Base-by-base conservation (phyloP, 1,140 invertebrate genomes). In the Odontomachus brunneus region DNA sequence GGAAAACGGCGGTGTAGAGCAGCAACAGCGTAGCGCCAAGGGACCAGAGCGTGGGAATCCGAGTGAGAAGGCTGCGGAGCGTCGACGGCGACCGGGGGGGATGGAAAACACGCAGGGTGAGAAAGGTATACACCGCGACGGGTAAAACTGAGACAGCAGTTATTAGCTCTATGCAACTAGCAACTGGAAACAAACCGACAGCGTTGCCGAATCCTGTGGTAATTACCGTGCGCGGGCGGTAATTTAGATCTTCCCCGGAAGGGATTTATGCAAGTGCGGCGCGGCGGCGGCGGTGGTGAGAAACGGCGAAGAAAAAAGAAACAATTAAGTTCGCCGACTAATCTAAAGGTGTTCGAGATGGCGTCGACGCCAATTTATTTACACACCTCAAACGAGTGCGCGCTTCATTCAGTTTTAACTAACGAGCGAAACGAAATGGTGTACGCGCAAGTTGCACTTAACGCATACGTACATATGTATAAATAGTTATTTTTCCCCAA, bases 131-230 rank as follows among this genome's bases (percentile, higher is more conserved):
- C 22, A 53, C 15, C 15, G 72, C 14, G 51, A 69, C 60, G n/a
- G 57, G 17, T 63, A 74, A 55, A 76, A 72, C 55, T 83, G 57
- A 24, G 22, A 24, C 71, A 80, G 44, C 33, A 76, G 73, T 80
- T 89, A 87, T 83, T 85, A 87, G 82, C 75, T 57, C 19, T 82
- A 51, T 71, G 84, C 51, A 53, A 49, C 26, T 53, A 84, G 29
- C 22, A 38, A 76, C 63, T 22, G 15, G 29, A 29, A 55, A 69
- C 55, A 83, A 72, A 82, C 26, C 55, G 12, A 51, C 44, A 38
- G 59, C 9, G 4, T 82, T 80, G 19, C 22, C 75, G 57, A 87
- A 84, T 84, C 19, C 57, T 84, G 26, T 12, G 75, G 57, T 87
- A 87, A 88, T 88, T 88, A 84, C 74, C 53, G 22, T 63, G 60